These are phyloP conservation scores for Poecilia picta DNA, from an alignment of 2,797 vertebrate genomes.

Conservation along the genomic window DNA sequence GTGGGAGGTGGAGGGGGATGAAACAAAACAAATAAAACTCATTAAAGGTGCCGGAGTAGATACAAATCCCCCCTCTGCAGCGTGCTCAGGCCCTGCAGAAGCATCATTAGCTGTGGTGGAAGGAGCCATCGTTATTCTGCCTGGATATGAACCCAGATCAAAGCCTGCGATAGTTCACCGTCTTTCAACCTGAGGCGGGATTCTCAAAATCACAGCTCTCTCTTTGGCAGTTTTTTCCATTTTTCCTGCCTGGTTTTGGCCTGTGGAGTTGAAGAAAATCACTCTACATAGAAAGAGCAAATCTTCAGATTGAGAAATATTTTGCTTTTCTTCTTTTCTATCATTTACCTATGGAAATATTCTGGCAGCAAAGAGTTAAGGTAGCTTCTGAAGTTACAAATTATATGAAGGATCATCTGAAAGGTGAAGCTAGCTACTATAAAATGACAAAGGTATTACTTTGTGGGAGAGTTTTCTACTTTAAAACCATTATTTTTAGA, in stretches of 20 bases:
- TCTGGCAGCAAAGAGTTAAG: conserved; percentile 14
- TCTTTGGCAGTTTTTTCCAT: conserved; percentile 63
- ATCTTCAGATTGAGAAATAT: conserved; percentile 43
- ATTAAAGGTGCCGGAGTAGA: conserved; percentile 65
- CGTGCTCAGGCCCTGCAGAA: conserved; percentile 44
- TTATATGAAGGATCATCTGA: conserved; percentile 26
- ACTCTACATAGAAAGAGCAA: conserved; percentile 32
- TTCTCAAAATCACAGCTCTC: conserved; percentile 57
- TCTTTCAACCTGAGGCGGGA: conserved; percentile 69
- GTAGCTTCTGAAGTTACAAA: conserved; percentile 54
- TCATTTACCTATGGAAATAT: conserved; percentile 35
- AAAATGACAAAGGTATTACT: conserved; percentile 5
- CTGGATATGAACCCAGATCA: conserved; percentile 75
- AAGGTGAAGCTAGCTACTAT: conserved; percentile 9
- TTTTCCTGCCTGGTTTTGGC: conserved; percentile 30
- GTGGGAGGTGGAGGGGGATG: conserved; percentile 63
- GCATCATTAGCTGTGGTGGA: conserved; percentile 67
- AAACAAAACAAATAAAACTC: conserved; percentile 78
- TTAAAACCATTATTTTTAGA: background rate
- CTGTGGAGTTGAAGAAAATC: conserved; percentile 54
- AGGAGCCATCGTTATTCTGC: conserved; percentile 67
- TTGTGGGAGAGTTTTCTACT: background rate
- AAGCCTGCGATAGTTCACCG: conserved; percentile 55
- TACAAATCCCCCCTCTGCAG: conserved; percentile 55
- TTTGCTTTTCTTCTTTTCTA: conserved; percentile 56